Conservation (phyloP, 2,888 invertebrate genomes). For the Hipparchia sbordonii region DNA sequence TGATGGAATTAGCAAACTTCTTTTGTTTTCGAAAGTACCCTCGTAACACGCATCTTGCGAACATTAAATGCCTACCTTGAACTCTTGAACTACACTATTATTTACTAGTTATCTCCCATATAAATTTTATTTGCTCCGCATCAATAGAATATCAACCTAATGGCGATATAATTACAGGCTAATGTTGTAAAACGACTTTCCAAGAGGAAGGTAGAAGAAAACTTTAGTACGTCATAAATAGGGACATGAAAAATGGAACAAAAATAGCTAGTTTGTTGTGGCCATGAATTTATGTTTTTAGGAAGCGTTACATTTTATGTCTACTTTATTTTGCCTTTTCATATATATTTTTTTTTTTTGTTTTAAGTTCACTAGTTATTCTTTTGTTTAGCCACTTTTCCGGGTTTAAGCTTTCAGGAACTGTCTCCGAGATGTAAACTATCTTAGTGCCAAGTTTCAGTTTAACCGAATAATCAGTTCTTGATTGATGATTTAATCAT, state of each 20-base stretch:
- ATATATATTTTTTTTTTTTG: not conserved
- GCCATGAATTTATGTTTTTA: conserved; percentile 31
- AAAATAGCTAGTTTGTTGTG: conserved; percentile 32
- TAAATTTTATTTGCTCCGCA: conserved; percentile 29
- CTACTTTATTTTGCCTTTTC: not conserved
- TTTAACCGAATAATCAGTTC: too few relatives aligned
- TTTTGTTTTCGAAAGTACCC: conserved; percentile 28
- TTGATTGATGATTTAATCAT: too few relatives aligned
- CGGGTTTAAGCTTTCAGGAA: too few relatives aligned
- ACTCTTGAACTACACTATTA: conserved; percentile 25
- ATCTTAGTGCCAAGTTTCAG: too few relatives aligned
- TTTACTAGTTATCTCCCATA: conserved; percentile 28
- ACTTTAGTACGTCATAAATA: conserved; percentile 62
- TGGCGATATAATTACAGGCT: conserved; percentile 31
- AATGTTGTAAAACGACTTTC: conserved; percentile 33
- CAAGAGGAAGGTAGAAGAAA: conserved; percentile 41
- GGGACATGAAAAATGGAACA: conserved; percentile 51
- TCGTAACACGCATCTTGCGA: conserved; percentile 11
- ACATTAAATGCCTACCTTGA: conserved; percentile 18
- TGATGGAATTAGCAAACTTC: conserved; percentile 33
- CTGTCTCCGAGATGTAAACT: too few relatives aligned
- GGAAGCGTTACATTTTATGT: conserved; percentile 9
- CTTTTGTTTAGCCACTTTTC: too few relatives aligned
- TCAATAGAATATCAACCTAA: conserved; percentile 37
- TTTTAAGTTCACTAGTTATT: too few relatives aligned